A percentile compares a stretch with the other conserved stretches of the same genome.
These are phyloP conservation scores for Saturnia pavonia DNA, from an alignment of 2,888 invertebrate genomes.

Conservation along the genomic window DNA sequence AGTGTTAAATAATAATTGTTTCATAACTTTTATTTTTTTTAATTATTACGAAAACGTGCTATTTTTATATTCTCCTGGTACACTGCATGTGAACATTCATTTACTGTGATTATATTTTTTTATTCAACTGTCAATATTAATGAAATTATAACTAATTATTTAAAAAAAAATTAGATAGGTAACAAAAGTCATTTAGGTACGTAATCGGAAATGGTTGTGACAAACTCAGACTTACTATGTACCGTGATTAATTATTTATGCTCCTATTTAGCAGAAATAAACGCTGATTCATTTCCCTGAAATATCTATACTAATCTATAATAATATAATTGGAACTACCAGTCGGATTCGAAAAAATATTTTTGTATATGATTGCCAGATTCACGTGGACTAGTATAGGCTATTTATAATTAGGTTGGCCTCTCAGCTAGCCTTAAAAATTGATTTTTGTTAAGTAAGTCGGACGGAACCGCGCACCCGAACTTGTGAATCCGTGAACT, in stretches of 20 bases:
- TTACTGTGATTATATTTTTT: background rate
- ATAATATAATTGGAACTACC: too few relatives aligned
- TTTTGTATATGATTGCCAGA: too few relatives aligned
- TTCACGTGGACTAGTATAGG: too few relatives aligned
- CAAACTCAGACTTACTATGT: background rate
- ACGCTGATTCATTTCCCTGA: conserved; percentile 1
- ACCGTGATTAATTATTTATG: background rate
- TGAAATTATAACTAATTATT: too few relatives aligned
- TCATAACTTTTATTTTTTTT: background rate
- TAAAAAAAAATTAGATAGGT: too few relatives aligned
- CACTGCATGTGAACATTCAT: background rate
- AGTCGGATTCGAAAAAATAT: too few relatives aligned
- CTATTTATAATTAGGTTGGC: too few relatives aligned
- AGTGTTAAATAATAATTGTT: background rate
- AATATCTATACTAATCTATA: background rate
- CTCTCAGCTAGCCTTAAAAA: too few relatives aligned
- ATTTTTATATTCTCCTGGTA: background rate
- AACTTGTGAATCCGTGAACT: too few relatives aligned
- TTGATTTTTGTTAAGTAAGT: too few relatives aligned
- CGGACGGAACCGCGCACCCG: too few relatives aligned
- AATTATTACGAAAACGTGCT: background rate
- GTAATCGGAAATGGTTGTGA: background rate
- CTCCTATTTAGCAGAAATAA: background rate
- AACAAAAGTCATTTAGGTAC: too few relatives aligned
- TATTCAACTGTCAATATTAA: background rate